Base-by-base conservation (phyloP, 2,888 invertebrate species). In the Bembecia ichneumoniformis region DNA sequence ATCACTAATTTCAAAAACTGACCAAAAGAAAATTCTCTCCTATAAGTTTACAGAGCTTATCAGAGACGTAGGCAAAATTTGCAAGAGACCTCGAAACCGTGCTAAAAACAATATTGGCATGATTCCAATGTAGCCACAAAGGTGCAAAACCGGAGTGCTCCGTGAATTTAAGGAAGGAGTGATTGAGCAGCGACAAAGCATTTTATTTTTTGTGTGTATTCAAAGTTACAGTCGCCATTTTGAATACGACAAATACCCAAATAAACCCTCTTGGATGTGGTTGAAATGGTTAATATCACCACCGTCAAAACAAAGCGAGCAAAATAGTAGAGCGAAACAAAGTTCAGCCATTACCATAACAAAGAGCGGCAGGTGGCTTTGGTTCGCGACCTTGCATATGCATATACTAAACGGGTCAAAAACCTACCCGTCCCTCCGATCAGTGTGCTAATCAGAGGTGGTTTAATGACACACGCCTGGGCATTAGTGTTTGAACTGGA, bases 401-500 rank as follows among this genome's bases (percentile, higher is more conserved):
- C 73, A 71, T 76, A 75, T 74, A 72, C 60, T 63, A 63, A 58
- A 60, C 57, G 64, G 66, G 76, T 75, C 76, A 74, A 74, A 69
- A 66, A 61, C 73, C 77, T 75, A 64, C 66, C 52, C 62, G 62
- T 57, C 60, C 61, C 55, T 55, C 50, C 40, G 40, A 14, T 40
- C 40, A 40, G 3, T 28, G 28, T 28, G 28, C 7, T 28, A 28
- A 28, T 28, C 28, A 28, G 1, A 9, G 28, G 28, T 28, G 20
- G 20, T 20, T 20, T 20, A 7, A 20, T 20, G 20, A 20, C 7
- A 20, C 20, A 2, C 7, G 7, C 7, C 20, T 20, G 20, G 7
- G 20, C 20, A 20, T 7, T 4, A 20, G 20, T 20, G 20, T 20
- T 20, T 20, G 1, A 20, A 20, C 20, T 20, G 28, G 28, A 9